Evolutionary conservation across 2,888 invertebrate species (phyloP), one percentile per base, ranked within the genome.

Genomic region (Augochlorella aurata): DNA sequence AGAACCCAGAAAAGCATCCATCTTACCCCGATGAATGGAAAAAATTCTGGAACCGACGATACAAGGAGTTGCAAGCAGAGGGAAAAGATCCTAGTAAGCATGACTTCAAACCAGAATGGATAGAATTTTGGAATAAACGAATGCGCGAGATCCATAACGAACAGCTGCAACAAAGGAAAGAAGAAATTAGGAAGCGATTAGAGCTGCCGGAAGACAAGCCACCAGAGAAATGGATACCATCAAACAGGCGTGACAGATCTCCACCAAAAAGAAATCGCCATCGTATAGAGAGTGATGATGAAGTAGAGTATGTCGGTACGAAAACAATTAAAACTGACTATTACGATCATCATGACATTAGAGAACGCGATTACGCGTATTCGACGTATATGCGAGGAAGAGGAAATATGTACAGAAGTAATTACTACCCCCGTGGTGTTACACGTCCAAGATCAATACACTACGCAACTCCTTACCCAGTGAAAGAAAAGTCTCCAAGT

Each of bases 81-180:
- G 96, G 96, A 70, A 96, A 96, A 92, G 97, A 98, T 92, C 96
- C 97, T 0, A 95, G 96, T 50, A 96, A 96, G 85, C 96, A 97
- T 91, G 97, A 98, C 91, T 98, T 97, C 92, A 97, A 97, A 88
- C 97, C 97, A 0, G 98, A 98, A 90, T 98, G 98, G 98, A 97
- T 97, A 74, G 94, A 95, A 72, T 97, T 96, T 92, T 98, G 98
- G 98, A 97, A 97, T 89, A 95, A 95, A 80, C 95, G 97, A 16
- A 97, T 97, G 96, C 96, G 96, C 76, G 97, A 97, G 85, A 93
- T 98, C 10, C 97, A 97, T 90, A 95, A 95, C 47, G 95, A 95
- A 18, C 96, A 97, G 89, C 91, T 97, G 7, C 95, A 95, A 76
- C 94, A 94, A 21, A 95, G 96, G 79, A 96, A 97, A 85, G 95